A percentile compares a stretch with the other conserved stretches of the same genome.
Evolutionary conservation across 2,797 vertebrate species (phyloP).

Genomic region (Sebastes diaconus): DNA sequence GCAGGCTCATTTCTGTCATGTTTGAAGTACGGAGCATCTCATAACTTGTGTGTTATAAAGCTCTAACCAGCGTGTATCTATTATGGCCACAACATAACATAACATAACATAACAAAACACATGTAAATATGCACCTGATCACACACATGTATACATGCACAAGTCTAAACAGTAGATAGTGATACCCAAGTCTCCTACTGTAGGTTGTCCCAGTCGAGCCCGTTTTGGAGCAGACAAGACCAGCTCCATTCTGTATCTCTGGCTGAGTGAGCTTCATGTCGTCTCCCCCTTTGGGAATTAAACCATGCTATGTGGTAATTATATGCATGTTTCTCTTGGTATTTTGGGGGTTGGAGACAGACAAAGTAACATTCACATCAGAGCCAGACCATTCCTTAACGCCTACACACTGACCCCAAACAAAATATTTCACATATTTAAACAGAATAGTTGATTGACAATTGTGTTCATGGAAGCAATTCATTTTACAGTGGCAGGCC

Average conservation of each 20-base stretch:
- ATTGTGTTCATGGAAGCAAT: conserved; percentile 48
- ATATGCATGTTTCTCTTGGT: conserved; percentile 71
- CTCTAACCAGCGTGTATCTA: background rate
- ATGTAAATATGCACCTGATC: background rate
- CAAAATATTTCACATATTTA: conserved; percentile 68
- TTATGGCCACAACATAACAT: background rate
- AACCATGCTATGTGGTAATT: conserved; percentile 68
- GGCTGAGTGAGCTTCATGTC: conserved; percentile 42
- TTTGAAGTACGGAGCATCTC: background rate
- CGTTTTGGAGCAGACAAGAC: conserved; percentile 19
- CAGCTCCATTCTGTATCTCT: conserved; percentile 47
- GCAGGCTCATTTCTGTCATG: background rate
- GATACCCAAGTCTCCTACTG: background rate
- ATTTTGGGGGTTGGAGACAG: conserved; percentile 74
- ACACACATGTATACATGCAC: background rate
- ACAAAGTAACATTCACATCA: conserved; percentile 70
- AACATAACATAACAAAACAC: background rate
- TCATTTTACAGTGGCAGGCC: conserved; percentile 23
- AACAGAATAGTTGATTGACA: conserved; percentile 58
- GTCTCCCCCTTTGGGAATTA: conserved; percentile 62
- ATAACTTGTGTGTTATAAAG: background rate
- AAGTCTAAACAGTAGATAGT: background rate
- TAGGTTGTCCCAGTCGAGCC: background rate
- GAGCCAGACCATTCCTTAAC: conserved; percentile 64
- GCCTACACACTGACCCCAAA: conserved; percentile 66